Percentiles rank a stretch among this genome's conserved stretches.
These are phyloP conservation scores for Schizaphis graminum DNA, from an alignment of 2,888 invertebrate genomes.

Conservation along the genomic window DNA sequence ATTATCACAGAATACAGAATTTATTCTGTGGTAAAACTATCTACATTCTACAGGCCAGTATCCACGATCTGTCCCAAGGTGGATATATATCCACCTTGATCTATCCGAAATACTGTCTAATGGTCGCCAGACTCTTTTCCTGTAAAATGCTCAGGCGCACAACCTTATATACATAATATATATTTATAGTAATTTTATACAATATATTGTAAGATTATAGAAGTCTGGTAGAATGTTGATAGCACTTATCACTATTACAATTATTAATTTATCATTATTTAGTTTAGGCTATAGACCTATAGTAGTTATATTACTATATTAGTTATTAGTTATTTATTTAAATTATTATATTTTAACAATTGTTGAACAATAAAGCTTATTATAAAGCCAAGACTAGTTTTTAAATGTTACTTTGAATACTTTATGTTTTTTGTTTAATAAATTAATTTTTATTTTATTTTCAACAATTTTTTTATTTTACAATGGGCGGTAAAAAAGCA, in stretches of 20 bases:
- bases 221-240: background rate
- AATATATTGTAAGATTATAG: too few species aligned
- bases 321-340: background rate
- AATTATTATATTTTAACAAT: background rate
- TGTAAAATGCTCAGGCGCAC: too few species aligned
- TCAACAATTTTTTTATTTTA: background rate
- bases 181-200: too few species aligned
- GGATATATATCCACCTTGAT: too few species aligned
- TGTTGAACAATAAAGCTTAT: background rate
- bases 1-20: background rate
- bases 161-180: too few species aligned
- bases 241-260: background rate
- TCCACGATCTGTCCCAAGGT: too few species aligned
- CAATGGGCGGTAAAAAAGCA: slow-evolving; percentile 68
- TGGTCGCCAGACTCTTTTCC: too few species aligned
- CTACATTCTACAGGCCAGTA: background rate
- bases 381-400: background rate
- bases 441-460: background rate
- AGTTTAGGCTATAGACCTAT: background rate
- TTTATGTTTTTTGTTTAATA: background rate
- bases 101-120: too few species aligned
- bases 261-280: background rate
- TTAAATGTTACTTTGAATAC: background rate
- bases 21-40: background rate
- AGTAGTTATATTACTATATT: background rate